Evolutionary conservation across 2,888 invertebrate species (phyloP), one percentile per base, ranked within the genome.

Genomic region (Amphipyra berbera): DNA sequence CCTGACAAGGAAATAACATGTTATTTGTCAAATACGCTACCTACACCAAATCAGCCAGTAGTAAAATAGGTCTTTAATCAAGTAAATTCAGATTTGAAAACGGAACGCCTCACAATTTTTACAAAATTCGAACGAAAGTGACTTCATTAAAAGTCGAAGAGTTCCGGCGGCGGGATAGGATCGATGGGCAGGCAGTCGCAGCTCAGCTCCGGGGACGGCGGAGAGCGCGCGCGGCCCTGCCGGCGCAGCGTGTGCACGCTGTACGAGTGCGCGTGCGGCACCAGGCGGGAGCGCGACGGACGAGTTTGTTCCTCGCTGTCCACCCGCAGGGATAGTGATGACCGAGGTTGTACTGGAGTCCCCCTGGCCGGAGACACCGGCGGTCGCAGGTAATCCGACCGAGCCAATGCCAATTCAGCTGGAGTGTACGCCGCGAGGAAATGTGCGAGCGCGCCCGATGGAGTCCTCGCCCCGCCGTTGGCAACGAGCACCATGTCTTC

Each of bases 401-500:
- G 78, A 0, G 92, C 90, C 6, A 90, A 53, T 9, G 84, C 81
- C 4, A 84, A 74, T 45, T 86, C 87, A 0, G 88, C 83, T 2
- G 89, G 87, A 1, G 87, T 84, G 74, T 88, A 89, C 0, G 88
- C 87, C 0, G 89, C 90, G 0, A 94, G 86, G 80, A 93, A 94
- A 75, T 95, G 94, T 0, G 90, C 89, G 0, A 94, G 75, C 21
- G 92, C 90, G 9, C 95, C 95, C 2, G 92, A 86, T 0, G 90
- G 83, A 0, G 94, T 94, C 0, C 90, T 68, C 49, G 88, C 82
- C 1, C 95, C 95, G 1, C 92, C 94, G 87, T 95, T 94, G 54
- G 94, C 95, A 2, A 94, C 88, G 3, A 90, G 80, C 13, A 93
- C 92, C 90, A 95, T 94, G 78, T 94, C 92, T 54, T 93, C 94